Evolutionary conservation across 2,797 vertebrate species (phyloP), one percentile per base, ranked within the genome.

Genomic region (Caiman crocodilus): DNA sequence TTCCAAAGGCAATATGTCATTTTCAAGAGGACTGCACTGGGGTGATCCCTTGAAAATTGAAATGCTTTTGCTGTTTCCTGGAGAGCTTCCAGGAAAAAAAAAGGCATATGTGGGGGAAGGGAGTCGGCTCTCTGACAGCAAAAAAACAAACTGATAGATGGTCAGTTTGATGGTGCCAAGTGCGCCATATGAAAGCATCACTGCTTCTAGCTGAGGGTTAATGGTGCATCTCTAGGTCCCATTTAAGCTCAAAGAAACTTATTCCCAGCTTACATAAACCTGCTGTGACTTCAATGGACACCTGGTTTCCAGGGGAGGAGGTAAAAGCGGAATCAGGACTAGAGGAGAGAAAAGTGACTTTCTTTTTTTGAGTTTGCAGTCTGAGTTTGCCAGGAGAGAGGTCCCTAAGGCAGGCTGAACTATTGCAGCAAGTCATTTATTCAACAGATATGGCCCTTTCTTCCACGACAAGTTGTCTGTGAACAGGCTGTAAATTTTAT

Each of bases 151-250:
- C 73, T 28, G 81, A 90, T 78, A 90, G 94, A 88, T 83, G 91
- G 17, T 0, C 55, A 65, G 69, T 25, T 1, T 1, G 0, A 71
- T 69, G 84, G 58, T 1, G 18, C 90, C 81, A 10, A 25, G 4
- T 79, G 30, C 1, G 35, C 20, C 25, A 13, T 25, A 7, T 2
- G 76, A 15, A 58, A 12, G 69, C 1, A 0, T 23, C 76, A 85
- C 63, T 0, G 0, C 2, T 3, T 7, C 65, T 0, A 0, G 71
- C 0, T 2, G 5, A 30, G 12, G 42, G 42, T 0, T 57, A 0
- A 0, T 1, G 82, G 82, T 1, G 0, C 55, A 0, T 21, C 63
- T 55, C 26, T 0, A 35, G 94, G 58, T 1, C 21, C 28, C 26
- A 55, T 74, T n/a, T 6, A 4, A 11, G 9, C 5, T 32, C 2